Evolutionary conservation across 2,113 vertebrate species (phyloP), one percentile per base, ranked within the genome.

Genomic region (Synchiropus splendidus): DNA sequence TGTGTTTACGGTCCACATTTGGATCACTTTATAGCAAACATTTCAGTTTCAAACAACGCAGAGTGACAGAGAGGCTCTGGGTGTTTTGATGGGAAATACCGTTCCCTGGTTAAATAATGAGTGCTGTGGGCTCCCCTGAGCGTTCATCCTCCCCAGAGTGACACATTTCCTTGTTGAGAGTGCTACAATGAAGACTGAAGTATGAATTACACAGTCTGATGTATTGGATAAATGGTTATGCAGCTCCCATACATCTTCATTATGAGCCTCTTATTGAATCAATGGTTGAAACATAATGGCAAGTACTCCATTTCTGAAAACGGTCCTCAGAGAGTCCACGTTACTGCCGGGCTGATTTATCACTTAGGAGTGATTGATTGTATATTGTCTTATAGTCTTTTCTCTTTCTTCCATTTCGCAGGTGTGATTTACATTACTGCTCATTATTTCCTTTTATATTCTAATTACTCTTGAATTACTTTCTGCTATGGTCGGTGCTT

Each of bases 191-290:
- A 79, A 80, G 80, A 81, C 57, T 68, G 78, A 80, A 74, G 70
- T 72, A 70, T 75, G 68, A 73, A 72, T 80, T 80, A 75, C 63
- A 52, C 45, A 63, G 64, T 63, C 53, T 64, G 60, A 67, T 74
- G 70, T 75, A 58, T 72, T 63, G 56, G 65, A 77, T 81, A 76
- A 77, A 82, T 80, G 70, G 60, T 59, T 66, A 31, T 33, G 45
- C 46, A 17, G 53, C 70, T 73, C 61, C 66, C 67, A 74, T 82
- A 68, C 54, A 72, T 81, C 82, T 81, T 76, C 74, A 79, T 85
- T 83, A 79, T 72, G 61, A 72, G 32, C 42, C 50, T 42, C 48
- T 77, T 83, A 80, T 76, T 76, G 67, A 72, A 78, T 65, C 54
- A 67, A 48, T 63, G 70, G 47, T 56, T 67, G 65, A 73, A 65